Evolutionary conservation across 1,140 invertebrate genomes (phyloP).

Genomic region (Ostrea denselamellosa): DNA sequence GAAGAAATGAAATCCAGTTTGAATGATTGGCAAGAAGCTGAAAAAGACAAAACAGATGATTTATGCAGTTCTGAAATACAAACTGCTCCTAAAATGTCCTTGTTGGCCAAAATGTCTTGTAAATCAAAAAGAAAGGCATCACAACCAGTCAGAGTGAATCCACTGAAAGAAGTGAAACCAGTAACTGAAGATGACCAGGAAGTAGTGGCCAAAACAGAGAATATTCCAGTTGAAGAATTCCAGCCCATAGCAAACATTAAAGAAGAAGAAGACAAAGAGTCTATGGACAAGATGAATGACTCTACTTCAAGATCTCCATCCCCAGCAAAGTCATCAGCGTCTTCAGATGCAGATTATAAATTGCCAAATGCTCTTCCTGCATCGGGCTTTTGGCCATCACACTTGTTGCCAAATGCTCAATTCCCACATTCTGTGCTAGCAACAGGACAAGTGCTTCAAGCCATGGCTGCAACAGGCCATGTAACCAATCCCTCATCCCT

Average conservation of each 20-base stretch:
- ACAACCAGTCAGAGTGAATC: conserved; percentile 58
- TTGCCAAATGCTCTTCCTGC: conserved; percentile 5
- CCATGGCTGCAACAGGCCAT: conserved; percentile 7
- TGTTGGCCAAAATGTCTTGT: conserved; percentile 52
- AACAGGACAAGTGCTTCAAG: conserved; percentile 24
- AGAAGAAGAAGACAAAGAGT: background rate
- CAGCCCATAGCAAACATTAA: background rate
- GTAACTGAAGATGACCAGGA: background rate
- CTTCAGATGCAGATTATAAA: background rate
- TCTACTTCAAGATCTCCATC: background rate
- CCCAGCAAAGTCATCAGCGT: background rate
- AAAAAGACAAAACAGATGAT: conserved; percentile 43
- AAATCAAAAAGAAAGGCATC: conserved; percentile 67
- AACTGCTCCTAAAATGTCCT: conserved; percentile 64
- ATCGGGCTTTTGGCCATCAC: conserved; percentile 9
- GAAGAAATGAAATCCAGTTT: conserved; percentile 16
- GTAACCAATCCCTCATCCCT: background rate
- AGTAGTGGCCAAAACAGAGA: background rate
- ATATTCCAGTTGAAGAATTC: background rate
- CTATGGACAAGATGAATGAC: background rate
- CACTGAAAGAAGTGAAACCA: background rate
- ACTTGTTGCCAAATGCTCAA: conserved; percentile 22
- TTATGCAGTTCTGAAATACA: conserved; percentile 54
- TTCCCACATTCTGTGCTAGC: background rate
- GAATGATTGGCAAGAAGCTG: conserved; percentile 1